A percentile compares a stretch with the other conserved stretches of the same genome.
phyloP scores from a whole-genome alignment of 37 sponge, comb jelly and placozoan genomes.

The Bolinopsis microptera region DNA sequence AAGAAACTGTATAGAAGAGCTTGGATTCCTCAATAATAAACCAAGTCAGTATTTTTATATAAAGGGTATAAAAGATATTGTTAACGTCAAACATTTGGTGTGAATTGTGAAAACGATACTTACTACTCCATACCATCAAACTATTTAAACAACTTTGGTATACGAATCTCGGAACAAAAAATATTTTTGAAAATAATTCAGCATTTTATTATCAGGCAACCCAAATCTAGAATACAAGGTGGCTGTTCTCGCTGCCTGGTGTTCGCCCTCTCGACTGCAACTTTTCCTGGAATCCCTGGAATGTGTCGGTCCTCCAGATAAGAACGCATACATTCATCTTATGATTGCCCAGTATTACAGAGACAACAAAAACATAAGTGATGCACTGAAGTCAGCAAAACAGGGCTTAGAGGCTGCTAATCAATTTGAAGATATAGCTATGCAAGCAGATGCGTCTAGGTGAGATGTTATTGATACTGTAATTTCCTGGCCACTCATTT shows the following conservation, averaged over 20 bases:
- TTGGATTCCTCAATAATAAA: background rate
- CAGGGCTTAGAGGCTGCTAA: background rate
- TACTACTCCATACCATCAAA: too few relatives aligned
- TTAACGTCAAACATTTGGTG: too few relatives aligned
- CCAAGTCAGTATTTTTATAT: background rate
- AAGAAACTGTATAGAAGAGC: slow-evolving; percentile 44
- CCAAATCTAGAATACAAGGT: slow-evolving; percentile 4
- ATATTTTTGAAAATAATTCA: too few relatives aligned
- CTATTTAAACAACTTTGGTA: too few relatives aligned
- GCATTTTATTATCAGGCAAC: background rate
- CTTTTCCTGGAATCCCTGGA: background rate
- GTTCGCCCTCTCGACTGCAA: background rate
- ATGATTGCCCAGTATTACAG: background rate
- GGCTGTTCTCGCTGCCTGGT: slow-evolving; percentile 28
- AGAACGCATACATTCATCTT: slow-evolving; percentile 4
- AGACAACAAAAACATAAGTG: background rate
- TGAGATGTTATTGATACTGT: too few relatives aligned
- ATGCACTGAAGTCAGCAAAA: slow-evolving; percentile 35
- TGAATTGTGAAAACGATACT: too few relatives aligned
- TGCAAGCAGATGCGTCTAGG: slow-evolving; percentile 53
- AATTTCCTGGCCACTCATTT: too few relatives aligned
- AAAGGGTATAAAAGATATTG: too few relatives aligned
- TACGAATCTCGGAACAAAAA: too few relatives aligned
- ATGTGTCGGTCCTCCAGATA: background rate
- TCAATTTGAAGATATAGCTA: slow-evolving; percentile 22